A percentile compares a stretch with the other conserved stretches of the same genome.
Evolutionary conservation across 1,140 invertebrate genomes (phyloP).

Genomic region (Drosophila funebris): DNA sequence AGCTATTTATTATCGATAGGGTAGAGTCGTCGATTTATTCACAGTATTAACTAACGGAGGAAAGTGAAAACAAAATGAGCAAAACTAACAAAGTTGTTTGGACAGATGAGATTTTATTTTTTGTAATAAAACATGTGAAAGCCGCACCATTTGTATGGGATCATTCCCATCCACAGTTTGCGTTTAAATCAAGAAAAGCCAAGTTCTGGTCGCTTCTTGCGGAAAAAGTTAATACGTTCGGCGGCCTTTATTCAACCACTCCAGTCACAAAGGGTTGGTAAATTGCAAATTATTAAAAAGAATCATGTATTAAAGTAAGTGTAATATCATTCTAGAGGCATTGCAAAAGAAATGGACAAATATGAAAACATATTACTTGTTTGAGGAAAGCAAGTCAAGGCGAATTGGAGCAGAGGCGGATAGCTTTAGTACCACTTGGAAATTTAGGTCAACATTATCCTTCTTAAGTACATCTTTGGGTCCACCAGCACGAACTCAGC

Average conservation of each 20-base stretch:
- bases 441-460: conserved; percentile 23
- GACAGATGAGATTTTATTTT: conserved; percentile 39
- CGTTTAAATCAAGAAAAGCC: conserved; percentile 30
- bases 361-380: conserved; percentile 45
- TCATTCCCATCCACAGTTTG: conserved; percentile 35
- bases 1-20: conserved; percentile 1
- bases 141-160: conserved; percentile 38
- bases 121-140: conserved; percentile 41
- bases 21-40: conserved; percentile 3
- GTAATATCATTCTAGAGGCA: conserved; percentile 8
- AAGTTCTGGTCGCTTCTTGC: conserved; percentile 42
- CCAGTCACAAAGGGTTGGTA: conserved; percentile 37
- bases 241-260: conserved; percentile 9
- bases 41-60: not conserved
- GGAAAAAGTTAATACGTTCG: conserved; percentile 26
- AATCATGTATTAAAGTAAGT: not conserved
- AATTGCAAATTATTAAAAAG: not conserved
- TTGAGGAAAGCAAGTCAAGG: conserved; percentile 42
- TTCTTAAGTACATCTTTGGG: conserved; percentile 12
- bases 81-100: conserved; percentile 47
- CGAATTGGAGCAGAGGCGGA: conserved; percentile 22
- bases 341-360: conserved; percentile 46
- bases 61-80: conserved; percentile 33
- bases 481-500: not conserved
- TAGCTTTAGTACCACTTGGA: conserved; percentile 31